Percentiles rank a stretch among this genome's conserved stretches.
Conservation (phyloP, 2,888 invertebrate genomes). For the Lamellibrachia satsuma region DNA sequence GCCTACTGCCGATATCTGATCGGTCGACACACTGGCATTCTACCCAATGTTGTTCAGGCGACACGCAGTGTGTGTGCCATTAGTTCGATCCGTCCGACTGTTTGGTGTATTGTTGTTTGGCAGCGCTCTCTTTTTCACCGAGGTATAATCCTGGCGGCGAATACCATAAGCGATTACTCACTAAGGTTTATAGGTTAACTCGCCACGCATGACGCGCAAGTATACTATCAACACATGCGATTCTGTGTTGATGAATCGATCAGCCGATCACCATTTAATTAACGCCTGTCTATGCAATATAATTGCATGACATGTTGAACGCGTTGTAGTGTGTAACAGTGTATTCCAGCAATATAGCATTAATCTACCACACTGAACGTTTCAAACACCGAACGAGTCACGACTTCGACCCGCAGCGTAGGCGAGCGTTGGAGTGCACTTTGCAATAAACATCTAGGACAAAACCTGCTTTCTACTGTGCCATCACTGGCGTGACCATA, state of each 20-base stretch:
- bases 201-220: background rate
- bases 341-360: background rate
- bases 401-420: background rate
- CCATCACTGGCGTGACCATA: background rate
- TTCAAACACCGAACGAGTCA: background rate
- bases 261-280: slow-evolving; percentile 17
- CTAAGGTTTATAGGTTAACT: background rate
- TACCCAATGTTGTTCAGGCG: background rate
- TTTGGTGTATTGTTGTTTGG: background rate
- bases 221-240: background rate
- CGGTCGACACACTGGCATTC: background rate
- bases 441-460: background rate
- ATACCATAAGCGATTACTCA: slow-evolving; percentile 2
- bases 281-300: background rate
- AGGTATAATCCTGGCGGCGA: background rate
- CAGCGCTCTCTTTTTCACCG: background rate
- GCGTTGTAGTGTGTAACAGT: background rate
- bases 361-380: background rate
- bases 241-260: slow-evolving; percentile 3
- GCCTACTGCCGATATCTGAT: background rate
- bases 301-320: background rate
- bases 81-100: background rate
- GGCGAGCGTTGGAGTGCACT: background rate
- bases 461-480: background rate
- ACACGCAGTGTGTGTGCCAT: background rate